These are phyloP conservation scores for Ceratothoa steindachneri DNA, from an alignment of 2,888 invertebrate species.

Conservation along the genomic window DNA sequence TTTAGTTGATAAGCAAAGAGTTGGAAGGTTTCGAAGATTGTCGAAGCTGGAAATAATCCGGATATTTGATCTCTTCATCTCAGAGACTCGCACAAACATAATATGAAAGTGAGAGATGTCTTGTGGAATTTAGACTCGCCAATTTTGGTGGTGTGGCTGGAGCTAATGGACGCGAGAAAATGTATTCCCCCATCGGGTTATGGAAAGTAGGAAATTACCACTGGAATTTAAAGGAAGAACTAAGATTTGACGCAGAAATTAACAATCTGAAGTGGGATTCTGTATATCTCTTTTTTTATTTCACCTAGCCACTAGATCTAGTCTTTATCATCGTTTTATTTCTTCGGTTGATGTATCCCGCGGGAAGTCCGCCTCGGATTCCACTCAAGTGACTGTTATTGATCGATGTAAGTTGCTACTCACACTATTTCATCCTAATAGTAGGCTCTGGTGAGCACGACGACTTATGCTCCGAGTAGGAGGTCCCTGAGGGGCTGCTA, in stretches of 20 bases:
- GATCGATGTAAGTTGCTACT: constrained; percentile 57
- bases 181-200: constrained; percentile 61
- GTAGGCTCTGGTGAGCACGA: too few species aligned
- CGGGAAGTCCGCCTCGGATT: constrained; percentile 13
- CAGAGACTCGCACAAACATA: constrained; percentile 60
- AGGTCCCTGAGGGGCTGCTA: too few species aligned
- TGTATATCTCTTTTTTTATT: constrained; percentile 49
- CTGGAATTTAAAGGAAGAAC: constrained; percentile 80
- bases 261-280: constrained; percentile 53
- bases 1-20: constrained; percentile 71
- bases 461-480: too few species aligned
- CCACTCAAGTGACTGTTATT: constrained; percentile 44
- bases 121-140: constrained; percentile 78
- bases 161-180: background rate
- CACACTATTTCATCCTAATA: too few species aligned
- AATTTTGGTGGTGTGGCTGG: constrained; percentile 59
- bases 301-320: constrained; percentile 12
- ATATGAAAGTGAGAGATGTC: constrained; percentile 61
- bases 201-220: constrained; percentile 81
- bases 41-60: constrained; percentile 54
- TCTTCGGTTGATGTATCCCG: constrained; percentile 10
- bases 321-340: constrained; percentile 14
- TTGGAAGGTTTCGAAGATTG: constrained; percentile 59
- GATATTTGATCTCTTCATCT: constrained; percentile 66
- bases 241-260: constrained; percentile 57